Percentiles rank a stretch among this genome's conserved stretches.
Conservation (phyloP, 2,888 invertebrate species). For the Hydriomena furcata region DNA sequence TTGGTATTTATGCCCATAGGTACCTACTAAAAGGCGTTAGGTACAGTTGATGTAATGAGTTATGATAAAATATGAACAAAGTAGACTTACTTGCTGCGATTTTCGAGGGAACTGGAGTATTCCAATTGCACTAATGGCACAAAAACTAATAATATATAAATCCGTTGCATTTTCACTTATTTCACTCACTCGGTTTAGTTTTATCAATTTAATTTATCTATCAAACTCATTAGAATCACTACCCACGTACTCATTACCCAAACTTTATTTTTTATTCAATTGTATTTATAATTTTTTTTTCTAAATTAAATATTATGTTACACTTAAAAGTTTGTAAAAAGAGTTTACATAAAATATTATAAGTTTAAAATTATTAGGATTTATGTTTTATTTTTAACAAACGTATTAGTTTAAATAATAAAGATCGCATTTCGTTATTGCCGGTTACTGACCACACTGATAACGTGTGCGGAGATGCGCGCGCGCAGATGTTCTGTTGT, state of each 20-base stretch:
- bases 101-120: constrained; percentile 17
- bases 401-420: neutral
- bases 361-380: too few relatives aligned
- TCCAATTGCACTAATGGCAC: constrained; percentile 33
- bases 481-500: constrained; percentile 43
- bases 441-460: constrained; percentile 1
- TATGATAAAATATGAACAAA: neutral
- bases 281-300: neutral
- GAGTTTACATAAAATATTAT: too few relatives aligned
- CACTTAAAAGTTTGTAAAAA: too few relatives aligned
- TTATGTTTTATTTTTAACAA: too few relatives aligned
- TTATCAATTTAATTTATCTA: too few relatives aligned
- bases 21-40: neutral
- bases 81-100: constrained; percentile 19
- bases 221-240: too few relatives aligned
- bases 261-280: too few relatives aligned
- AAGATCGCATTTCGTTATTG: constrained; percentile 2
- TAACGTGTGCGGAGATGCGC: constrained; percentile 39
- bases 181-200: neutral
- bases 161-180: constrained; percentile 36
- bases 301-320: too few relatives aligned
- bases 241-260: too few relatives aligned
- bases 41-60: neutral
- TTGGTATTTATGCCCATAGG: too few relatives aligned
- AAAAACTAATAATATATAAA: constrained; percentile 34